Evolutionary conservation across 2,113 vertebrate genomes (phyloP).

Genomic region (Rattus norvegicus): DNA sequence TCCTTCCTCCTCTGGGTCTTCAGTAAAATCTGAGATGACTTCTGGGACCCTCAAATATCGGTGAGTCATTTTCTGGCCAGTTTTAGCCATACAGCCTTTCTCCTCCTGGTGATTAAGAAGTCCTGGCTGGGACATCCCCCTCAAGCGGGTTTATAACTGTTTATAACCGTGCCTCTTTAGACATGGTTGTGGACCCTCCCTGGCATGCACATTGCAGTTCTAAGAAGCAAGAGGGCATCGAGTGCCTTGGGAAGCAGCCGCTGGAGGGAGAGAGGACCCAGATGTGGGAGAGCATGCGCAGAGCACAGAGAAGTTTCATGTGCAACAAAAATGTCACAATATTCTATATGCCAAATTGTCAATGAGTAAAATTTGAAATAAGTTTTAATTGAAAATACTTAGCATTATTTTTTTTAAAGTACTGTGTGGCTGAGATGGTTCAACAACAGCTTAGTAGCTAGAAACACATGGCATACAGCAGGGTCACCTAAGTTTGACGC

Average conservation of each 20-base stretch:
- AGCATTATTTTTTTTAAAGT: background rate
- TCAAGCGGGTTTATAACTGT: background rate
- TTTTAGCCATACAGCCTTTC: background rate
- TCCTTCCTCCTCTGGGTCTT: background rate
- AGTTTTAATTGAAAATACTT: background rate
- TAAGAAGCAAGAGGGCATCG: background rate
- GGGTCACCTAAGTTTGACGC: background rate
- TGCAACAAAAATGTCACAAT: background rate
- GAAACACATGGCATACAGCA: background rate
- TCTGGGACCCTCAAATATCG: background rate
- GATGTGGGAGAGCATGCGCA: too few species aligned
- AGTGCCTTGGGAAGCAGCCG: background rate
- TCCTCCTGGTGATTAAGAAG: background rate
- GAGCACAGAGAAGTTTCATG: background rate
- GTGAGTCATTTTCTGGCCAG: background rate
- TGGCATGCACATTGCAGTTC: background rate
- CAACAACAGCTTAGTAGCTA: background rate
- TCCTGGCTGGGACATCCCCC: background rate
- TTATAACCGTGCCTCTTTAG: background rate
- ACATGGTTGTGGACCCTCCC: background rate
- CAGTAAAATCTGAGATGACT: background rate
- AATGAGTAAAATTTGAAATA: background rate
- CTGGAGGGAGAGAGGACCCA: background rate
- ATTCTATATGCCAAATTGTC: background rate
- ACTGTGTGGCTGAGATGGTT: background rate